These are phyloP conservation scores for Chalcosyrphus nemorum DNA, from an alignment of 2,888 invertebrate species.

Conservation along the genomic window DNA sequence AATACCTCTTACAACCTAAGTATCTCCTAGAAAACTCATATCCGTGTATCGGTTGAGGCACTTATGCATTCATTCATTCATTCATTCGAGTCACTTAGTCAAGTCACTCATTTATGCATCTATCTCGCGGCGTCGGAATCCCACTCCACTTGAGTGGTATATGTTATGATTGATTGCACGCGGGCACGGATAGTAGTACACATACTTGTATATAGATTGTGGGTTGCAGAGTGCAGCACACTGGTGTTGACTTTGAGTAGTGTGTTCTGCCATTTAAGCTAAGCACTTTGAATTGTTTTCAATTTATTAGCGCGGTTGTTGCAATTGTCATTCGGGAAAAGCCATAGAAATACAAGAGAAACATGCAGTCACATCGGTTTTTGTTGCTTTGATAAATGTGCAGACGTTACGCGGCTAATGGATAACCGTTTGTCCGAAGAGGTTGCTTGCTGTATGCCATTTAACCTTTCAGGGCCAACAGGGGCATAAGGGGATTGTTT, in stretches of 20 bases:
- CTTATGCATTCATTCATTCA: constrained; percentile 24
- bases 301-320: constrained; percentile 49
- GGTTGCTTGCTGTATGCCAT: constrained; percentile 3
- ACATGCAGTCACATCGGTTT: constrained; percentile 11
- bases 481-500: not conserved
- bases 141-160: constrained; percentile 16
- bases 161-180: constrained; percentile 39
- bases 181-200: not conserved
- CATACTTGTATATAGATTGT: not conserved
- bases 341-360: constrained; percentile 26
- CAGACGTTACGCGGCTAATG: constrained; percentile 24
- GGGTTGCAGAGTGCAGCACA: not conserved
- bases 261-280: constrained; percentile 46
- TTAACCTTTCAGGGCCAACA: constrained; percentile 9
- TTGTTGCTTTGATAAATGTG: constrained; percentile 41
- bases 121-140: constrained; percentile 2
- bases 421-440: constrained; percentile 18
- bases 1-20: not conserved
- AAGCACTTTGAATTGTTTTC: constrained; percentile 59
- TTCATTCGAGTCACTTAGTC: constrained; percentile 2
- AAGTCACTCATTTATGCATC: constrained; percentile 9
- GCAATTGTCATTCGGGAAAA: constrained; percentile 40
- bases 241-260: constrained; percentile 30
- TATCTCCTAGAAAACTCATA: not conserved
- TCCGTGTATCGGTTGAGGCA: constrained; percentile 23